Evolutionary conservation across 2,888 invertebrate species (phyloP), one percentile per base, ranked within the genome.

Genomic region (Latrodectus hesperus): DNA sequence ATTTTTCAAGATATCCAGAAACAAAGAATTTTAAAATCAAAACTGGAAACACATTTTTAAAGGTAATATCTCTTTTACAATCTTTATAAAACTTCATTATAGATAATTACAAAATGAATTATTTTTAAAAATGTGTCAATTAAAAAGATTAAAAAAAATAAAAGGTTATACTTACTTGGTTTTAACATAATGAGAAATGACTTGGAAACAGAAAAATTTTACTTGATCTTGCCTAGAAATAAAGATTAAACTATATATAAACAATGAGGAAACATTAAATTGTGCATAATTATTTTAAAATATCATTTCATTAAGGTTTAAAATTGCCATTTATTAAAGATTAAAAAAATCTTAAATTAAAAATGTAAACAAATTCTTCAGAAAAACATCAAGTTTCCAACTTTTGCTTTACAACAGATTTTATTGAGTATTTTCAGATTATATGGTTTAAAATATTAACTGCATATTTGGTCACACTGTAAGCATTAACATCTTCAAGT

Each of bases 151-250:
- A 55, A 12, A 55, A 14, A 55, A 6, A 53, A n/a, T 52, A 53
- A 51, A 65, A 38, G 9, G 9, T 72, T 17, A 88, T 73, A 85
- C 90, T 89, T 92, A 93, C 91, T 92, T 91, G 10, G 91, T 91
- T 89, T 92, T 93, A n/a, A 93, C 90, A 90, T 91, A 93, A 90
- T 92, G 90, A 89, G 93, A 93, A 76, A 93, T 91, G 51, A 93
- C 93, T 92, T 93, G 93, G 68, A 93, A 91, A 88, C 93, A 93
- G 90, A 93, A 93, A 90, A 93, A 93, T 88, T 92, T 92, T 26
- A 92, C 91, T 90, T 93, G 92, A 84, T 93, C 92, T 91, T 93
- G 92, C 76, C 92, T 93, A 90, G 55, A 83, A 76, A 55, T 75
- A 68, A 70, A 51, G 60, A 76, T 22, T 22, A 22, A 22, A 22